Evolutionary conservation across 2,888 invertebrate genomes (phyloP).

Genomic region (Conchocele bisecta): DNA sequence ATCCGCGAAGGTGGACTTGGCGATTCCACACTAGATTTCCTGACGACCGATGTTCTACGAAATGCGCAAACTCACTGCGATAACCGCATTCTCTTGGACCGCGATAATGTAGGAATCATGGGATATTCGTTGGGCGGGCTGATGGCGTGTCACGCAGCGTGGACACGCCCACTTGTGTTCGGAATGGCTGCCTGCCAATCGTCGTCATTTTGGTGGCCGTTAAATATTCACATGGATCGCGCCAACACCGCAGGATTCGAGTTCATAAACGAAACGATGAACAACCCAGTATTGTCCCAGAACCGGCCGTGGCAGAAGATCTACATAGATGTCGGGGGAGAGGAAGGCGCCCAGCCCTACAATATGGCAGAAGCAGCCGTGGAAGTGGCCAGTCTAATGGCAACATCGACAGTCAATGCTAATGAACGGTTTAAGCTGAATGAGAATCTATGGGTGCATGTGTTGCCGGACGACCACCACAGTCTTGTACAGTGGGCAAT

Average conservation of each 20-base stretch:
- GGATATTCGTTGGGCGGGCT: slow-evolving; percentile 38
- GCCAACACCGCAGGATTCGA: not conserved
- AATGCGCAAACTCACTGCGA: not conserved
- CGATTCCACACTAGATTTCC: slow-evolving; percentile 23
- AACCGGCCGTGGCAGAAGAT: slow-evolving; percentile 17
- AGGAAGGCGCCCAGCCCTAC: not conserved
- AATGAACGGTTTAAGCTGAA: slow-evolving; percentile 10
- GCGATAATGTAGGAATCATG: slow-evolving; percentile 28
- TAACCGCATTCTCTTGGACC: not conserved
- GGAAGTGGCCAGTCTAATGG: not conserved
- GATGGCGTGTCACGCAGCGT: slow-evolving; percentile 40
- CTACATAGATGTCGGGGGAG: slow-evolving; percentile 32
- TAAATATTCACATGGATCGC: not conserved
- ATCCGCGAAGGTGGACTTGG: slow-evolving; percentile 9
- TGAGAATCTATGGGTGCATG: slow-evolving; percentile 25
- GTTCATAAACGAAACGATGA: slow-evolving; percentile 22
- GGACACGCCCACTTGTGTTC: slow-evolving; percentile 32
- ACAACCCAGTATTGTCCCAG: not conserved
- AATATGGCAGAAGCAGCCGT: not conserved
- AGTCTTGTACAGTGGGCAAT: not conserved
- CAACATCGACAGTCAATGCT: no score
- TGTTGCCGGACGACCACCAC: slow-evolving; percentile 13
- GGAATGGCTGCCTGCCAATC: slow-evolving; percentile 37
- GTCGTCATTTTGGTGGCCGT: slow-evolving; percentile 43
- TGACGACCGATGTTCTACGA: slow-evolving; percentile 11